These are phyloP conservation scores for Halcyon senegalensis DNA, from an alignment of 2,113 vertebrate species.

Conservation along the genomic window DNA sequence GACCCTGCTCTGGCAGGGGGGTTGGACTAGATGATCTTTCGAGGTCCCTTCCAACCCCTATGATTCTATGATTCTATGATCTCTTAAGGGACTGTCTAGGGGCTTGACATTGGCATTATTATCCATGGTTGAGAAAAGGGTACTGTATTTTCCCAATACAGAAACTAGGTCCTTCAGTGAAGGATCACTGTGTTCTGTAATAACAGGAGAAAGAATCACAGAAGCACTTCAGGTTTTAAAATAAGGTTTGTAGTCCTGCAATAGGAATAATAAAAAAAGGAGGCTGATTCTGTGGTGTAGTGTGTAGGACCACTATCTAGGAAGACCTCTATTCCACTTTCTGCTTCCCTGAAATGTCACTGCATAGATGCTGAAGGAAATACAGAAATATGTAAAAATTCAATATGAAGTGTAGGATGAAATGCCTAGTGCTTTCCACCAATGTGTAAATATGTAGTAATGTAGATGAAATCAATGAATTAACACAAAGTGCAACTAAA, in stretches of 20 bases:
- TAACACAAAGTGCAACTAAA: neutral
- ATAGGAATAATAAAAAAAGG: neutral
- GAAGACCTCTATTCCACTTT: neutral
- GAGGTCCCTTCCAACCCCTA: too few relatives aligned
- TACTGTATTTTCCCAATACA: neutral
- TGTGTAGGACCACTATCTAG: neutral
- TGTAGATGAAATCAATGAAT: neutral
- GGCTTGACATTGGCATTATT: neutral
- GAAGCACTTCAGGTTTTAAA: neutral
- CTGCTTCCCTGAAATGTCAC: neutral
- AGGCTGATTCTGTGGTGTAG: neutral
- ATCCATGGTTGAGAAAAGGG: neutral
- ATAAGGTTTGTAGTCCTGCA: neutral
- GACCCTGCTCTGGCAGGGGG: too few relatives aligned
- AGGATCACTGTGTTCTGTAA: neutral
- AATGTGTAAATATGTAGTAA: neutral
- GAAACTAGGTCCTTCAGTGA: neutral
- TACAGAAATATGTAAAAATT: neutral
- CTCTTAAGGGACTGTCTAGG: neutral
- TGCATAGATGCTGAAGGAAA: neutral
- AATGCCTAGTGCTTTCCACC: neutral
- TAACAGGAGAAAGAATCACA: neutral
- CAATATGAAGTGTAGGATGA: neutral
- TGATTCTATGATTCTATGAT: too few relatives aligned
- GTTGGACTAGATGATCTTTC: too few relatives aligned